A percentile compares a stretch with the other conserved stretches of the same genome.
Conservation (phyloP, 2,888 invertebrate species). For the Urechis unicinctus region DNA sequence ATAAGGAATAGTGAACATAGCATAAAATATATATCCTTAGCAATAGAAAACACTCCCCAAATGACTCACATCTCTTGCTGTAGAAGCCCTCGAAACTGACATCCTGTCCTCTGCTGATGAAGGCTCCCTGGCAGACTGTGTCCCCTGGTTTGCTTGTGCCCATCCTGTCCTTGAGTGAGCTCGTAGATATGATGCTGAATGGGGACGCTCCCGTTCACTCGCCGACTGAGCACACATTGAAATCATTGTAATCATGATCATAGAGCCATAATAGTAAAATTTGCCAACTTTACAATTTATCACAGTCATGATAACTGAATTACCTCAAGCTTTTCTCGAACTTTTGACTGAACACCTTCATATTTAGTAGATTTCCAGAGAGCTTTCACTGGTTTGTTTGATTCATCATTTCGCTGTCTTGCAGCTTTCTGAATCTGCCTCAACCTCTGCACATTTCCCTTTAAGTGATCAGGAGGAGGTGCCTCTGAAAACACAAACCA, state of each 20-base stretch:
- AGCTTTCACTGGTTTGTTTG: conserved; percentile 42
- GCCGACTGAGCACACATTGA: too few relatives aligned
- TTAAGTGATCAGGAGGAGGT: conserved; percentile 39
- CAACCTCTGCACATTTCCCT: conserved; percentile 46
- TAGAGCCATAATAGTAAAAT: too few relatives aligned
- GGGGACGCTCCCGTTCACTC: conserved; percentile 40
- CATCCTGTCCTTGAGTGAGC: conserved; percentile 42
- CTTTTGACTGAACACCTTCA: conserved; percentile 39
- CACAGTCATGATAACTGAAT: too few relatives aligned
- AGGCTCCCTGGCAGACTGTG: neutral
- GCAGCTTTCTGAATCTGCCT: conserved; percentile 43
- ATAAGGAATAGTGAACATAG: neutral
- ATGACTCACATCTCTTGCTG: conserved; percentile 33
- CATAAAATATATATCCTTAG: neutral
- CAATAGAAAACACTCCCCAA: too few relatives aligned
- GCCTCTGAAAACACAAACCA: conserved; percentile 21
- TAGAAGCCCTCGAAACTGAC: conserved; percentile 35
- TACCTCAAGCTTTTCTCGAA: conserved; percentile 24
- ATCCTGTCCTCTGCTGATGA: conserved; percentile 9
- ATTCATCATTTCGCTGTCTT: conserved; percentile 32
- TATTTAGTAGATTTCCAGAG: conserved; percentile 49
- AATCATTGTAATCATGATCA: too few relatives aligned
- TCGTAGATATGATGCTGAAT: conserved; percentile 39
- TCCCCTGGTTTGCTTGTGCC: neutral
- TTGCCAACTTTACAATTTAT: too few relatives aligned